These are phyloP conservation scores for Anniella stebbinsi DNA, from an alignment of 2,797 vertebrate genomes.

Conservation along the genomic window DNA sequence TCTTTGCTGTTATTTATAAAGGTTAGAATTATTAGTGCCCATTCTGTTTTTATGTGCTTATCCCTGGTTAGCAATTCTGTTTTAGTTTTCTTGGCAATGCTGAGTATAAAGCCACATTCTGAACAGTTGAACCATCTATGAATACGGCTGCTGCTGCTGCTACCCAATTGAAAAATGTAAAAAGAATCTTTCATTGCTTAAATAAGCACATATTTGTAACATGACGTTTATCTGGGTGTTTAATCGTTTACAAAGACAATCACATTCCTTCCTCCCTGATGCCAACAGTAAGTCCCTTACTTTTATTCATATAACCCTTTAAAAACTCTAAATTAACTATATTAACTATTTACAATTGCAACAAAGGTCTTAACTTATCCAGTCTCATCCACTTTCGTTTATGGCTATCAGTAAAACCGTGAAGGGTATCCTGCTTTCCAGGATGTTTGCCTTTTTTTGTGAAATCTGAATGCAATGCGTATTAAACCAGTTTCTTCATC, in stretches of 20 bases:
- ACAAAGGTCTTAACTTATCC: neutral
- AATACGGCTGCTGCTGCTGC: neutral
- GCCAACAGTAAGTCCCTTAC: neutral
- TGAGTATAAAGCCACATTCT: neutral
- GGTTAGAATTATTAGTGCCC: neutral
- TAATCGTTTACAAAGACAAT: neutral
- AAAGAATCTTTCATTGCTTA: neutral
- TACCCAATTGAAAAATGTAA: neutral
- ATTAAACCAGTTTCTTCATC: neutral
- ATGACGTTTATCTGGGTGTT: neutral
- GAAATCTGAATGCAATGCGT: too few relatives aligned
- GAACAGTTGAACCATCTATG: neutral
- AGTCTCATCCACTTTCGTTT: neutral
- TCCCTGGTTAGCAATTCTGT: neutral
- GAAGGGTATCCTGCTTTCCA: neutral
- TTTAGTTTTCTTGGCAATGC: neutral
- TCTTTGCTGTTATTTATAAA: neutral
- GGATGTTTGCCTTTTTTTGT: neutral
- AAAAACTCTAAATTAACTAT: neutral
- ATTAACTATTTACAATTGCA: neutral
- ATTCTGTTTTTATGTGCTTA: neutral
- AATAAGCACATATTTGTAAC: neutral
- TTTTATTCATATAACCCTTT: neutral
- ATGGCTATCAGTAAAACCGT: neutral
- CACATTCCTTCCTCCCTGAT: too few relatives aligned